Percentiles rank a stretch among this genome's conserved stretches.
Evolutionary conservation across 2,888 invertebrate genomes (phyloP).

Genomic region (Neoscelio sp.): DNA sequence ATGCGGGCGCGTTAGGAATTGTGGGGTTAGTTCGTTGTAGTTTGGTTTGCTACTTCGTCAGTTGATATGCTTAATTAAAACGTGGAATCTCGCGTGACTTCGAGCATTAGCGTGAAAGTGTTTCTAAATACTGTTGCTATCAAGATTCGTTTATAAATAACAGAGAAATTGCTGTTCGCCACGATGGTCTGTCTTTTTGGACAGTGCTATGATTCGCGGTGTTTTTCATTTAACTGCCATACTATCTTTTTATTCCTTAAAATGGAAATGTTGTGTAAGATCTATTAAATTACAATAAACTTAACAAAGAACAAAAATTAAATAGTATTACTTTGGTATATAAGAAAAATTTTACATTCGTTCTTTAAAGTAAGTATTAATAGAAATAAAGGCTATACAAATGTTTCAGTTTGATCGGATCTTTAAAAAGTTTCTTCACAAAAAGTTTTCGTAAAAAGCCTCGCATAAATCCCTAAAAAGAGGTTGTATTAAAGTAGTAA

Average conservation of each 20-base stretch:
- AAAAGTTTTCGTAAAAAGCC: conserved; percentile 62
- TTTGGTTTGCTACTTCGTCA: conserved; percentile 55
- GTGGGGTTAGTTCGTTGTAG: conserved; percentile 36
- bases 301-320: too few species aligned
- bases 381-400: too few species aligned
- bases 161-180: conserved; percentile 53
- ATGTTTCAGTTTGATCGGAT: too few species aligned
- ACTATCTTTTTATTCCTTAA: too few species aligned
- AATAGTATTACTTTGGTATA: too few species aligned
- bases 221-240: too few species aligned
- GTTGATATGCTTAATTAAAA: conserved; percentile 61
- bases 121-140: conserved; percentile 60
- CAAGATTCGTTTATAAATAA: conserved; percentile 63
- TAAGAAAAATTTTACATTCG: too few species aligned
- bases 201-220: conserved; percentile 12
- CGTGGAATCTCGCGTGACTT: conserved; percentile 60
- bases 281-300: too few species aligned
- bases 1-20: conserved; percentile 52
- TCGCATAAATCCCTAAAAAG: conserved; percentile 68
- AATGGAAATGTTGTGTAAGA: too few species aligned
- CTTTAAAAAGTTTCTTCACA: not conserved
- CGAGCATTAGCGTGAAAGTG: conserved; percentile 55
- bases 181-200: conserved; percentile 43
- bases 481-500: conserved; percentile 66
- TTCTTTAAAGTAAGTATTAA: too few species aligned